Conservation (phyloP, 2,888 invertebrate genomes). For the Perithous albicinctus region DNA sequence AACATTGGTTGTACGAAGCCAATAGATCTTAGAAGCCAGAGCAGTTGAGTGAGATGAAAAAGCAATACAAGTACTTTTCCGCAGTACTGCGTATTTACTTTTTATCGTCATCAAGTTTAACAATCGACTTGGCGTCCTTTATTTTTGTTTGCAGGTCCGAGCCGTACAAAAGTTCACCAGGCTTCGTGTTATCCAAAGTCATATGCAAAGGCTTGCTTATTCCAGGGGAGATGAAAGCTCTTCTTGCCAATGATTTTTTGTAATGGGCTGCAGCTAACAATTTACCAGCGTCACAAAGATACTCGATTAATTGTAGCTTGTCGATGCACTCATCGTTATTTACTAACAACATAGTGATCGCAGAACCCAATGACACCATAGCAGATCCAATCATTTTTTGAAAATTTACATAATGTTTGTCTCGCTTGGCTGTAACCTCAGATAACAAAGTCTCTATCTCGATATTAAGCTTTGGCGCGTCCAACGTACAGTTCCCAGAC, state of each 20-base stretch:
- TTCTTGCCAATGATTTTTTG: constrained; percentile 37
- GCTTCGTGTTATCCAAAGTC: constrained; percentile 27
- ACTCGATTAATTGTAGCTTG: constrained; percentile 13
- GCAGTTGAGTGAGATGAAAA: too few species aligned
- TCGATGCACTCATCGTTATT: constrained; percentile 27
- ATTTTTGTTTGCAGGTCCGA: constrained; percentile 40
- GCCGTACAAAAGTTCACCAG: constrained; percentile 38
- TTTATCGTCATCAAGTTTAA: constrained; percentile 39
- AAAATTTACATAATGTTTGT: constrained; percentile 3
- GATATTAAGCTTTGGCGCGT: constrained; percentile 6
- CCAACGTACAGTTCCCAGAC: constrained; percentile 1
- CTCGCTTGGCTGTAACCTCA: constrained; percentile 1
- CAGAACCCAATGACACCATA: background rate
- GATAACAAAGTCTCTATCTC: background rate
- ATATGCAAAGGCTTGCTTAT: constrained; percentile 20
- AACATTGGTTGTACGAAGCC: too few species aligned
- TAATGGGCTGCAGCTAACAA: constrained; percentile 32
- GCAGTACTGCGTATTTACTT: too few species aligned
- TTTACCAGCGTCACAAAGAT: constrained; percentile 27
- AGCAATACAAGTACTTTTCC: too few species aligned
- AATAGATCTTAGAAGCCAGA: too few species aligned
- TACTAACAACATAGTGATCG: background rate
- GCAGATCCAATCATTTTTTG: constrained; percentile 24
- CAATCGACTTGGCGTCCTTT: constrained; percentile 36
- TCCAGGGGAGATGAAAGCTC: constrained; percentile 49